A percentile compares a stretch with the other conserved stretches of the same genome.
Conservation (phyloP, 2,113 vertebrate species). For the Dunckerocampus dactyliophorus region DNA sequence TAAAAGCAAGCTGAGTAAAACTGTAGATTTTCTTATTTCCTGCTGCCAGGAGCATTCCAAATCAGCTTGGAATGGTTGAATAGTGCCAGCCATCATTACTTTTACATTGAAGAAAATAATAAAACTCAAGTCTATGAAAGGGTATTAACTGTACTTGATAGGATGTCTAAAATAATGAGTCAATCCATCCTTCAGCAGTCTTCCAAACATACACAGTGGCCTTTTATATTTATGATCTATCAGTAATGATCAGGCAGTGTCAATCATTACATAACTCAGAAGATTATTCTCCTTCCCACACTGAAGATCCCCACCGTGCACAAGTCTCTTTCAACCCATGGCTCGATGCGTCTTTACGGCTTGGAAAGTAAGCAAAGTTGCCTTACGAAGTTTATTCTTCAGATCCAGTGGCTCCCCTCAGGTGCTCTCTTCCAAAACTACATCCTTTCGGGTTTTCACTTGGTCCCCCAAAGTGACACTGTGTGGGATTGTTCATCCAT, state of each 20-base stretch:
- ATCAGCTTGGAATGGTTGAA: conserved; percentile 10
- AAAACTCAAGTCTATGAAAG: background rate
- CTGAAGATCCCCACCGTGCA: conserved; percentile 53
- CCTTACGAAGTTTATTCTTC: conserved; percentile 47
- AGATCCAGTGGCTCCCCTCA: conserved; percentile 3
- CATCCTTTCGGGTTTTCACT: conserved; percentile 36
- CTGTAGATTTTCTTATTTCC: conserved; percentile 12
- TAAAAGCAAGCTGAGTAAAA: conserved; percentile 19
- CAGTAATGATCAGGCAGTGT: conserved; percentile 55
- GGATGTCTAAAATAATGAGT: background rate
- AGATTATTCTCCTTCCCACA: conserved; percentile 60
- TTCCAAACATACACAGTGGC: conserved; percentile 1
- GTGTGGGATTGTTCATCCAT: conserved; percentile 27
- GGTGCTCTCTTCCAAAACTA: conserved; percentile 33
- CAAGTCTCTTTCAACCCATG: conserved; percentile 64
- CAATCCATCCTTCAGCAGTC: background rate
- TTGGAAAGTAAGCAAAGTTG: conserved; percentile 38
- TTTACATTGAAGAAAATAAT: background rate
- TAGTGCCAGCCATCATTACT: conserved; percentile 16
- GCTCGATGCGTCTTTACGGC: conserved; percentile 40
- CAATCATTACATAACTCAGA: conserved; percentile 65
- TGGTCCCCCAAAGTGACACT: conserved; percentile 23
- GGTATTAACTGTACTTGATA: no score
- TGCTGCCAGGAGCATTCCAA: conserved; percentile 25
- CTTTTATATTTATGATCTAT: conserved; percentile 21